Evolutionary conservation across 2,797 vertebrate genomes (phyloP), one percentile per base, ranked within the genome.

Genomic region (Philypnodon macrostomus): DNA sequence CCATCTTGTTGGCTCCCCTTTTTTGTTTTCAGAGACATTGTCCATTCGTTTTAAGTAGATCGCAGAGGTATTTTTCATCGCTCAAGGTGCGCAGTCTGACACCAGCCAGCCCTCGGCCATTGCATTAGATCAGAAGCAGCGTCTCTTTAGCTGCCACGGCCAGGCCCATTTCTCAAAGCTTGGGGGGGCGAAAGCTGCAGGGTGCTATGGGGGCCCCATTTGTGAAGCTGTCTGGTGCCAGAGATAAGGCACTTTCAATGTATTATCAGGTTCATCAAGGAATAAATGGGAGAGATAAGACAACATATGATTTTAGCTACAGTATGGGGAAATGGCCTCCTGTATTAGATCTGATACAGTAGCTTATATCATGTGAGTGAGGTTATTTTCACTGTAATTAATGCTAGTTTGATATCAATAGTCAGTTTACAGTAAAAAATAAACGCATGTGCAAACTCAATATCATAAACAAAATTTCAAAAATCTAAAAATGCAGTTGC

Each of bases 131-230:
- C 87, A 86, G 70, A 23, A 69, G 84, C 73, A 79, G 71, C 60
- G 45, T 81, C 73, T 85, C 75, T 61, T 39, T 32, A 45, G 80
- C 79, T 73, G 85, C 83, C 84, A 85, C 42, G 88, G 87, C 77
- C 87, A 85, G 79, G 84, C 65, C 78, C 84, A 89, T 90, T 89
- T 87, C 85, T 90, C 89, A 89, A 75, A 79, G 82, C 75, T 70
- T 57, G 59, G 34, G 59, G 59, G 38, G 47, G 61, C 65, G 73
- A 73, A 65, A 69, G 74, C 80, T 66, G 74, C 75, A 56, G 81
- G 80, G 77, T 63, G 72, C 70, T 77, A 76, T 75, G 79, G 79
- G 81, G 79, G 69, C 39, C 72, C 75, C 83, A 87, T 89, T 88
- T 89, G 86, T 88, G 87, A 85, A 85, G 83, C 86, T 83, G 88